Percentiles rank a stretch among this genome's conserved stretches.
Conservation (phyloP, 2,888 invertebrate species). For the Elysia crispata region DNA sequence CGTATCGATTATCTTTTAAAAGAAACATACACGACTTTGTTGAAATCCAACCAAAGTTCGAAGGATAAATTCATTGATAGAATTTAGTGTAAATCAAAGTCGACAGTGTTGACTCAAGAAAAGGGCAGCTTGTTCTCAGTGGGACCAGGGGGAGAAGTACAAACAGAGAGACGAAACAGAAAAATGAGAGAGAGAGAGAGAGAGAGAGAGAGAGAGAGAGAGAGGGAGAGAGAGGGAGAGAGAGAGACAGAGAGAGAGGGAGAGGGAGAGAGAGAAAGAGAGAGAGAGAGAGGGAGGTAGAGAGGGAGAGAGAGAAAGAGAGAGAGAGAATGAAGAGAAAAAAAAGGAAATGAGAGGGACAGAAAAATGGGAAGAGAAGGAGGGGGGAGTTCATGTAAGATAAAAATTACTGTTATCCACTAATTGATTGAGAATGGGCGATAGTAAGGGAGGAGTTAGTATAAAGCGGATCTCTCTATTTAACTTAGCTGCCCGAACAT, state of each 20-base stretch:
- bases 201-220: constrained; percentile 32
- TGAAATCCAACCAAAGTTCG: no score
- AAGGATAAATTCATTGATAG: no score
- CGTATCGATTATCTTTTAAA: background rate
- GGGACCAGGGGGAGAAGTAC: background rate
- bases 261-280: constrained; percentile 16
- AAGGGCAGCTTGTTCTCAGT: background rate
- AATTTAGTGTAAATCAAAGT: no score
- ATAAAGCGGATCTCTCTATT: no score
- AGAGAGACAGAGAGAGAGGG: constrained; percentile 24
- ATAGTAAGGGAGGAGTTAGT: no score
- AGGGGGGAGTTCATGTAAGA: no score
- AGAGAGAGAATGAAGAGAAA: constrained; percentile 29
- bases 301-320: background rate
- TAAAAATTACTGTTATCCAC: no score
- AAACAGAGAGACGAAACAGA: background rate
- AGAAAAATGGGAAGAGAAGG: constrained; percentile 20
- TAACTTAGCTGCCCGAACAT: no score
- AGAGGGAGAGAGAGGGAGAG: constrained; percentile 21
- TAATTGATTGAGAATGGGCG: no score
- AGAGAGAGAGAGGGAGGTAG: background rate
- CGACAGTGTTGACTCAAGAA: no score
- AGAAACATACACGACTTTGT: no score
- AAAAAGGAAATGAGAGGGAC: no score
- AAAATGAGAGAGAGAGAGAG: background rate